Percentiles rank a stretch among this genome's conserved stretches.
Conservation (phyloP, 2,888 invertebrate species). For the Busseola fusca region DNA sequence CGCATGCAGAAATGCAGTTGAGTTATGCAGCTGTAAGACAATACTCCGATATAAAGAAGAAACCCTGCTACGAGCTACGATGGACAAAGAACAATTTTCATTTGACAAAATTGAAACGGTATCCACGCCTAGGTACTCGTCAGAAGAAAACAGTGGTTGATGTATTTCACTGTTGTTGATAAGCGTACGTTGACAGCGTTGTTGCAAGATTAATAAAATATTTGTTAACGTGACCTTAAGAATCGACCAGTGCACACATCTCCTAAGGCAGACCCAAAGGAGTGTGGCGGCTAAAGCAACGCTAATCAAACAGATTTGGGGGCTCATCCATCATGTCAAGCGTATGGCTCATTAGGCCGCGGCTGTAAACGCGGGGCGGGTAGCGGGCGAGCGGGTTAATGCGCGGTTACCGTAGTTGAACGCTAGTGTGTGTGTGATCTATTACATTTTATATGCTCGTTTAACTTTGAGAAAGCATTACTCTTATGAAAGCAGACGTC, state of each 20-base stretch:
- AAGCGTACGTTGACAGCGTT: background rate
- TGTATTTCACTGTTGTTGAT: background rate
- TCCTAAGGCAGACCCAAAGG: conserved; percentile 68
- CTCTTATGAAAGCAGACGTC: background rate
- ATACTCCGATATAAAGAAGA: background rate
- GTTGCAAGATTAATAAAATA: conserved; percentile 4
- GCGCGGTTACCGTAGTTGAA: conserved; percentile 21
- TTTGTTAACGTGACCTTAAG: conserved; percentile 61
- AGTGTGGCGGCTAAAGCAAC: conserved; percentile 71
- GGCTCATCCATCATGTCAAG: conserved; percentile 84
- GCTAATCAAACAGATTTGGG: conserved; percentile 85
- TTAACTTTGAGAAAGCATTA: conserved; percentile 1
- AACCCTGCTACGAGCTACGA: background rate
- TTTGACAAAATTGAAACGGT: conserved; percentile 1
- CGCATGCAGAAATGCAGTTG: background rate
- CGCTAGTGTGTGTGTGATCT: conserved; percentile 21
- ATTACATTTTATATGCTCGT: conserved; percentile 24
- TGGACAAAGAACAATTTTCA: background rate
- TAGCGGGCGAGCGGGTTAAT: conserved; percentile 52
- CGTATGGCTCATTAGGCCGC: conserved; percentile 80
- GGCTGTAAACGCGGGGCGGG: conserved; percentile 63
- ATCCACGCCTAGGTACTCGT: background rate
- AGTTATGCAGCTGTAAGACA: background rate
- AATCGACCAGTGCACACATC: conserved; percentile 46
- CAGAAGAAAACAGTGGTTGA: background rate